Base-by-base conservation (phyloP, 2,113 vertebrate genomes). In the Chelonoidis abingdonii region DNA sequence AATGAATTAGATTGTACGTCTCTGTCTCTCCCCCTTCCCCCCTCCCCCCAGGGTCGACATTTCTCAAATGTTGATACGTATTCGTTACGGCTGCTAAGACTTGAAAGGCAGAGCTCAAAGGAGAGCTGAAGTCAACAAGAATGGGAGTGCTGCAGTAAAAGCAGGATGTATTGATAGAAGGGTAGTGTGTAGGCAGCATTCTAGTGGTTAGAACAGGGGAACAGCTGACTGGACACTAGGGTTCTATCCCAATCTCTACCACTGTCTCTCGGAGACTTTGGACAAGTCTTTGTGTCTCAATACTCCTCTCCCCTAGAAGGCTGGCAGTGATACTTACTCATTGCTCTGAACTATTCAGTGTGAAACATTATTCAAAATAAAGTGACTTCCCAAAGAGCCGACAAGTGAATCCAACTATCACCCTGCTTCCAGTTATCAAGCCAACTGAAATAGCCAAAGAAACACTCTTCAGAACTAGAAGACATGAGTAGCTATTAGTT, bases 11-110 rank as follows among this genome's bases (percentile, higher is more conserved):
- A 80, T 41, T 75, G 84, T 96, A 91, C 89, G 83, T 94, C 85
- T 94, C 95, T 94, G 92, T 97, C 92, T 97, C 92, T 90, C 82
- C 87, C 38, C 57, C 1, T 79, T 22, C 27, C 57, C 52, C 44
- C 0, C 88, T 53, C 88, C 87, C 93, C 88, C 91, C 88, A 82
- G 93, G 92, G 95, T 96, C 94, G 90, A 79, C 11, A 69, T 89
- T 95, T 97, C 96, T 97, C 95, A 97, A 97, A 96, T 93, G 89
- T 87, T 96, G 96, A 97, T 97, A 96, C 92, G 93, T 97, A 97
- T 97, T 98, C 94, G 97, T 97, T 93, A 94, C 94, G 90, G 80
- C 82, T 95, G 83, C 96, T 95, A 47, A 3, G 49, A 96, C 91
- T 92, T 95, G 92, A 96, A 97, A 97, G 88, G 83, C 93, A 75